Conservation (phyloP, 1,140 invertebrate genomes). For the Drosophila melanogaster region Release_6_plus_ISO1_MT NT_037436.4:704001-704500, state of each 20-base stretch:
- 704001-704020: background rate
- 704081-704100: slow-evolving; percentile 14
- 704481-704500: too few species aligned
- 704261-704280: slow-evolving; percentile 16
- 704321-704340: slow-evolving; percentile 8
- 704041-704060: slow-evolving; percentile 17
- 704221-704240: slow-evolving; percentile 31
- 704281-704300: background rate
- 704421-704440: background rate
- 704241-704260: slow-evolving; percentile 20
- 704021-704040: background rate
- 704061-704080: slow-evolving; percentile 33
- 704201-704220: slow-evolving; percentile 30
- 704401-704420: too few species aligned
- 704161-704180: slow-evolving; percentile 22
- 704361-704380: background rate
- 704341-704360: slow-evolving; percentile 3
- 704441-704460: too few species aligned
- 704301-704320: background rate
- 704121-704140: slow-evolving; percentile 13
- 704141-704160: slow-evolving; percentile 1
- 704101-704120: slow-evolving; percentile 24
- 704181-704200: slow-evolving; percentile 43
- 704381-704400: too few species aligned
- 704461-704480: too few species aligned